Base-by-base conservation (phyloP, 2,797 vertebrate genomes). In the Zalophus californianus region DNA sequence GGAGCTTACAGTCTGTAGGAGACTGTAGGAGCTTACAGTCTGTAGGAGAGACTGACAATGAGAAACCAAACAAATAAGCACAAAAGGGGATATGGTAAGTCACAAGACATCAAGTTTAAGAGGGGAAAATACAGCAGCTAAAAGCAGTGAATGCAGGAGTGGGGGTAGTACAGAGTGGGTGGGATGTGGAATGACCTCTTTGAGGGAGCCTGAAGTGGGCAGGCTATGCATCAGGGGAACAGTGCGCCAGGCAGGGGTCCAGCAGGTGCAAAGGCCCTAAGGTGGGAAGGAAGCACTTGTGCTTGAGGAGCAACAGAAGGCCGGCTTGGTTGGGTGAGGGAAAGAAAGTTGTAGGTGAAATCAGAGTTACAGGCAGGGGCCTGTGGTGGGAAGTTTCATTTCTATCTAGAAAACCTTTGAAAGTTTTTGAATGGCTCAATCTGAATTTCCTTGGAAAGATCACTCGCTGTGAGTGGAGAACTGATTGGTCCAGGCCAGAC, bases 11-110 rank as follows among this genome's bases (percentile, higher is more conserved):
- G 29, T 78, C 54, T n/a, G 3, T 20, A 15, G 7, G 54, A 78
- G 44, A 44, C 35, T 35, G 35, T 35, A 32, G 48, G 56, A 21
- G 18, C 44, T 90, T 41, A 10, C 4, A 50, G 29, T 38, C 38
- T 38, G 38, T 38, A 38, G 38, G 38, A 38, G 25, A 83, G 62
- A 52, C 21, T 0, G 3, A 44, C 18, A 32, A 3, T 18, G 56
- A 79, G 80, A 90, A 89, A 25, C 21, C 29, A 44, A 64, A 50
- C 15, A 50, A 29, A 25, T 11, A 60, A 32, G 21, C 70, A 83
- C n/a, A 38, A 21, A n/a, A 60, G 8, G 7, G 4, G 5, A 14
- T 7, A 3, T 21, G 32, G 6, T 15, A 10, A 2, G 1, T 68
- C 10, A 12, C 3, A 11, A 7, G 20, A 44, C 9, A 32, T 79